Evolutionary conservation across 2,888 invertebrate genomes (phyloP), one percentile per base, ranked within the genome.

Genomic region (Calliphora vomitoria): DNA sequence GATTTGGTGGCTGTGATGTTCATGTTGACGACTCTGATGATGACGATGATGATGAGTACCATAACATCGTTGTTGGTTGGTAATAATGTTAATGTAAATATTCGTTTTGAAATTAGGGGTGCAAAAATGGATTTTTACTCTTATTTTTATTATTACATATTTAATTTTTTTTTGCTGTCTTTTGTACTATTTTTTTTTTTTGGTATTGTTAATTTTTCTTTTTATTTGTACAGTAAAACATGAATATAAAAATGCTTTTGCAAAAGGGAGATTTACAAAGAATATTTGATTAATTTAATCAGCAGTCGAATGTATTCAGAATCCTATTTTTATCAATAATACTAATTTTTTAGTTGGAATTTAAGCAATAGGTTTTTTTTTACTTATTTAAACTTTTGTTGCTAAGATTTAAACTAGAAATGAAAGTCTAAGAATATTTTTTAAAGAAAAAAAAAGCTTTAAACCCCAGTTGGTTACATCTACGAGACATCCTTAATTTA

Each of bases 31-130:
- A 35, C 38, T 68, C 18, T 60, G 64, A 78, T 53, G 47, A 18
- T 60, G 53, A 53, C 41, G 60, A 78, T 80, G 69, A 80, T 58
- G 75, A 76, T 60, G 75, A 35, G 53, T 31, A 76, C 62, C 62
- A 69, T 53, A 75, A 79, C 13, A n/a, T 58, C 5, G 25, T 31
- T 41, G 58, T 25, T 55, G 20, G 53, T 74, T 78, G 58, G 64
- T 80, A 79, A 86, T 86, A 86, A 78, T 75, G 58, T 82, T 82
- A 74, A 79, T 82, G 78, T 62, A 74, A 69, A 86, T 82, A 69
- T 76, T 84, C 47, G 55, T 62, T 76, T 79, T 78, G 71, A 88
- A 84, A 89, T 88, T 89, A 89, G 88, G 89, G 89, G 89, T 89
- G 89, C 83, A 88, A 88, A 88, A 89, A 83, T 87, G 80, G 75